Evolutionary conservation across 2,888 invertebrate species (phyloP).

Genomic region (Archaeoteleia sp.): DNA sequence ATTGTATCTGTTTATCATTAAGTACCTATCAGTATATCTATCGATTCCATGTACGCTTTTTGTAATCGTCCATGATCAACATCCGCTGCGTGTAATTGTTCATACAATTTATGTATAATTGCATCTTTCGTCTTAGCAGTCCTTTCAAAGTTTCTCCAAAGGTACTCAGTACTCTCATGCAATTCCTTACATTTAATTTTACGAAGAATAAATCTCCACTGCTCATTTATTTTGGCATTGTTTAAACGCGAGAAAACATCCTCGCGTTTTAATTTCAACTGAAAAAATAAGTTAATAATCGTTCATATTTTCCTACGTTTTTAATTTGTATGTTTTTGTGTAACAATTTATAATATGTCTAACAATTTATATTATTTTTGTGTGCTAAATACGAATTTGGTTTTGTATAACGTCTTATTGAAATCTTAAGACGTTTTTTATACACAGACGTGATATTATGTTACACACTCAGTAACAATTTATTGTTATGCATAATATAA

Average conservation of each 20-base stretch:
- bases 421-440: no score
- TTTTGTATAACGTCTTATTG: no score
- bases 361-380: no score
- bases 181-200: constrained; percentile 86
- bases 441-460: no score
- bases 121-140: constrained; percentile 82
- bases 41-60: constrained; percentile 83
- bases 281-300: constrained; percentile 40
- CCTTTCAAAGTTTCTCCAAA: constrained; percentile 79
- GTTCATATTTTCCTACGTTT: no score
- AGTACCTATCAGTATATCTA: constrained; percentile 82
- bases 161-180: constrained; percentile 81
- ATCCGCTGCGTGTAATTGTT: constrained; percentile 83
- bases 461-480: no score
- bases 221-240: constrained; percentile 89
- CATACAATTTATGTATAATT: constrained; percentile 79
- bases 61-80: constrained; percentile 84
- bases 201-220: constrained; percentile 87
- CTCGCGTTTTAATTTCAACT: constrained; percentile 90
- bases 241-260: constrained; percentile 87
- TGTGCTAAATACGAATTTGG: no score
- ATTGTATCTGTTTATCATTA: neutral
- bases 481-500: no score
- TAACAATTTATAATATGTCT: no score
- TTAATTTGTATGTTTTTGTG: no score